A percentile compares a stretch with the other conserved stretches of the same genome.
These are phyloP conservation scores for Sipha flava DNA, from an alignment of 1,140 invertebrate genomes.

Conservation along the genomic window DNA sequence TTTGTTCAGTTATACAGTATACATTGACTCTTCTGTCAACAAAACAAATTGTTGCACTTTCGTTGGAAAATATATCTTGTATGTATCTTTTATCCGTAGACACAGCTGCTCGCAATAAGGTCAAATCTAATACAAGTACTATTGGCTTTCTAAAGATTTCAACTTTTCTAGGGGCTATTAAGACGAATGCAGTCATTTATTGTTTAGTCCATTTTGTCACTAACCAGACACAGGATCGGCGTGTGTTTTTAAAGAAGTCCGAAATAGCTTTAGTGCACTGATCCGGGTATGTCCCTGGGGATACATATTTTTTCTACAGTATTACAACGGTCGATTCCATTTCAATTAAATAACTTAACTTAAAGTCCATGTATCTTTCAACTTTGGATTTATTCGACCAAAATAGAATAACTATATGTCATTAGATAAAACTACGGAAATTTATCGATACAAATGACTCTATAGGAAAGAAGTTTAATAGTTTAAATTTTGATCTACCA, in stretches of 20 bases:
- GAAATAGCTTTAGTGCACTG: not conserved
- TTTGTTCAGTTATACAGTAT: no score
- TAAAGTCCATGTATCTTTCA: not conserved
- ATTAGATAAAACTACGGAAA: no score
- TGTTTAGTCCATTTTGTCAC: not conserved
- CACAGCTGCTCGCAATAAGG: not conserved
- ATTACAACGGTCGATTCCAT: not conserved
- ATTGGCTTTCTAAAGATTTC: not conserved
- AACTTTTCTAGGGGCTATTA: not conserved
- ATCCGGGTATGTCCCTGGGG: not conserved
- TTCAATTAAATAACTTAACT: not conserved
- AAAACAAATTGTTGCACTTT: no score
- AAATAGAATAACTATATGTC: no score
- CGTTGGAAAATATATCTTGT: no score
- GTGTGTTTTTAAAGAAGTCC: not conserved
- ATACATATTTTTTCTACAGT: not conserved
- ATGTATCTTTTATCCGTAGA: no score
- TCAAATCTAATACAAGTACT: not conserved
- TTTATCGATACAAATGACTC: no score
- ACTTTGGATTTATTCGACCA: not conserved
- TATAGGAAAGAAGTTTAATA: no score
- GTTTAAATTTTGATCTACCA: no score
- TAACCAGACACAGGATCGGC: not conserved
- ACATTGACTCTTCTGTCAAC: no score
- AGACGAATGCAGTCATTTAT: not conserved